Evolutionary conservation across 53 echinoderm and acorn worm genomes (phyloP), one percentile per base, ranked within the genome.

Genomic region (Patiria pectinifera): DNA sequence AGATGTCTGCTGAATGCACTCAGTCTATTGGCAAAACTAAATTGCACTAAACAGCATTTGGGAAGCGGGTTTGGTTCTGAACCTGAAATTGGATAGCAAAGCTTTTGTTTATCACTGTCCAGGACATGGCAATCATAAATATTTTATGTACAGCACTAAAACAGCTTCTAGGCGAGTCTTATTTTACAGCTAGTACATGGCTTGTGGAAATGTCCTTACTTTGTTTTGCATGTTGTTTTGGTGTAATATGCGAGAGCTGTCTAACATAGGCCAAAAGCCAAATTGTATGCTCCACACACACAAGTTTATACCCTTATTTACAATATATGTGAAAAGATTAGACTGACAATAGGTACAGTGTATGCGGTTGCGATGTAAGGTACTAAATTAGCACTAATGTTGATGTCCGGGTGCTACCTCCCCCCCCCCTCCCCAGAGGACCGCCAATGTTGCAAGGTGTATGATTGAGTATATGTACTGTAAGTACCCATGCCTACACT

Each of bases 131-230:
- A 72, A 86, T 86, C 86, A 86, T 86, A 86, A 86, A 86, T 86
- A 86, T 86, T 74, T 43, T 86, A 86, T 86, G 86, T 86, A 86
- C 86, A 86, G 86, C 86, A 71, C 63, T 86, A 22, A 74, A 48
- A 86, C 22, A 13, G 59, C 69, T 85, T 70, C 44, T 66, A 15
- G 19, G 66, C 66, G 47, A 45, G 47, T 46, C 72, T 75, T 75
- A 86, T 74, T 23, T 47, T 53, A 86, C 75, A 75, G 86, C 86
- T 47, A 86, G 75, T 86, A 86, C 86, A 71, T 71, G 49, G 63
- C 71, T 35, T 19, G 74, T 12, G 53, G 46, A 12, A 22, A 72
- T 5, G 72, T 49, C 48, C 11, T 45, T 21, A 16, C 16, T 6
- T 14, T 45, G 22, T 49, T 46, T 71, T 16, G 5, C 6, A 53